A percentile compares a stretch with the other conserved stretches of the same genome.
These are phyloP conservation scores for Dasypus novemcinctus DNA, from an alignment of 2,113 vertebrate genomes.

Conservation along the genomic window DNA sequence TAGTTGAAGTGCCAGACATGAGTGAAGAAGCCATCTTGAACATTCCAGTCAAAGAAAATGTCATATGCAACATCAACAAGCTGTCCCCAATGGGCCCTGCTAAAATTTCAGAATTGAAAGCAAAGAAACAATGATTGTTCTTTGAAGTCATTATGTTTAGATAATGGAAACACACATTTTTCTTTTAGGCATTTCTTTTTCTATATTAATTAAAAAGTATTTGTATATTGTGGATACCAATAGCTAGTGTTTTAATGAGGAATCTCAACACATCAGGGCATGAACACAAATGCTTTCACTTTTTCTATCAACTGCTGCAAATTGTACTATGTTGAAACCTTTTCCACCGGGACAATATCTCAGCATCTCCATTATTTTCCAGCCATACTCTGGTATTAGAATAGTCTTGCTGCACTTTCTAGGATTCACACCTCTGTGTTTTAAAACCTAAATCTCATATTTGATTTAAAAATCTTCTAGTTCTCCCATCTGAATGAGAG, in stretches of 20 bases:
- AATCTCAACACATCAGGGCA: not conserved
- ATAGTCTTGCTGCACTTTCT: not conserved
- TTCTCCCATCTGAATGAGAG: not conserved
- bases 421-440: not conserved
- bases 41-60: not conserved
- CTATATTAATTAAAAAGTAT: not conserved
- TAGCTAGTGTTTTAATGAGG: not conserved
- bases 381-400: not conserved
- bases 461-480: not conserved
- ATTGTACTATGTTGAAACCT: not conserved
- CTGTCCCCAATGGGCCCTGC: not conserved
- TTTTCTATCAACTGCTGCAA: not conserved
- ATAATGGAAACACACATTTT: not conserved
- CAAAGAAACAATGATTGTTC: not conserved
- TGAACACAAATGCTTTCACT: not conserved
- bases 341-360: not conserved
- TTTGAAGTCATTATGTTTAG: not conserved
- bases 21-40: slow-evolving; percentile 1
- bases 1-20: slow-evolving; percentile 24
- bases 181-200: not conserved
- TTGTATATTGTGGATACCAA: not conserved
- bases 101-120: slow-evolving; percentile 29
- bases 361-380: not conserved
- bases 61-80: not conserved
- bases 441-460: slow-evolving; percentile 7